Evolutionary conservation across 2,888 invertebrate genomes (phyloP).

Genomic region (Rhopalosiphum nymphaeae): DNA sequence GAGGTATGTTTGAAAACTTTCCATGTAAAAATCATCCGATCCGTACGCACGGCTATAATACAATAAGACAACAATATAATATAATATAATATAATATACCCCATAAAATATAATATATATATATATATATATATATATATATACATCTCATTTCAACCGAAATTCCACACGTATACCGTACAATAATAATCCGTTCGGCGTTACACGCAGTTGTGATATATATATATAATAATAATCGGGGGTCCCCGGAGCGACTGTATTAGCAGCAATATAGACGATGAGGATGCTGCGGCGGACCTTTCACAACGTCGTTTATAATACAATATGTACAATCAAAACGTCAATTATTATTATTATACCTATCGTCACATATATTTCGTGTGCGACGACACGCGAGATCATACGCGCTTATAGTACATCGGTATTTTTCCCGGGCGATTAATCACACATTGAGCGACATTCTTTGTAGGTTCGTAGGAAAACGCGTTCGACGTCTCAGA

Average conservation of each 20-base stretch:
- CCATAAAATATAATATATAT: not conserved
- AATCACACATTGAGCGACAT: conserved; percentile 2
- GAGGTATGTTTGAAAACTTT: not conserved
- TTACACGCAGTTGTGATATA: not conserved
- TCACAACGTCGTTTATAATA: not conserved
- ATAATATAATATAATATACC: not conserved
- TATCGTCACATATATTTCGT: not conserved
- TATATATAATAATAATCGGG: not conserved
- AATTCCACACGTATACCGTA: not conserved
- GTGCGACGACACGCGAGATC: not conserved
- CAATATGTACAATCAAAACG: not conserved
- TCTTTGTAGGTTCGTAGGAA: not conserved
- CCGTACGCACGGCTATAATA: not conserved
- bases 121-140: not conserved
- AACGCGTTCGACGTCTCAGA: not conserved
- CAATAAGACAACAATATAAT: not conserved
- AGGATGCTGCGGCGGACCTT: not conserved
- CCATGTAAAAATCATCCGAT: not conserved
- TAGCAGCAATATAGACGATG: not conserved
- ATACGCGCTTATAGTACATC: not conserved
- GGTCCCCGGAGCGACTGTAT: not conserved
- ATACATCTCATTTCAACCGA: not conserved
- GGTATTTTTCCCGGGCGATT: not conserved
- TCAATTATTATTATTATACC: not conserved
- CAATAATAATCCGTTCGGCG: not conserved